Conservation (phyloP, 1,140 invertebrate genomes). For the Cotesia vestalis region DNA sequence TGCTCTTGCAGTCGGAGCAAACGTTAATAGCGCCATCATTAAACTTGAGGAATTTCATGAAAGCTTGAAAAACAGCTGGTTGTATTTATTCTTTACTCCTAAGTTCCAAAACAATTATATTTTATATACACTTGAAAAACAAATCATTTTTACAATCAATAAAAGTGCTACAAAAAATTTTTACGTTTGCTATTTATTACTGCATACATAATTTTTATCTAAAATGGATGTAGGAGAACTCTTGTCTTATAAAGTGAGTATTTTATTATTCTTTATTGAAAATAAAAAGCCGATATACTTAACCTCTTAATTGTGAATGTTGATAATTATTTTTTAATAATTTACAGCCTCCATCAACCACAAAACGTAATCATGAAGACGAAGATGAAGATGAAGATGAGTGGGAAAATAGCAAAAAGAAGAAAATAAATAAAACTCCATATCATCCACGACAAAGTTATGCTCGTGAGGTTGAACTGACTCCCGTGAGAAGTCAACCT, state of each 20-base stretch:
- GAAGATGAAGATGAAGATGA: conserved; percentile 73
- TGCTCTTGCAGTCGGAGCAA: too few relatives aligned
- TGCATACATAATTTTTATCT: conserved; percentile 7
- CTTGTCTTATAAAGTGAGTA: conserved; percentile 40
- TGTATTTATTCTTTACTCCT: too few relatives aligned
- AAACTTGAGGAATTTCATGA: too few relatives aligned
- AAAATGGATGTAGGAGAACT: conserved; percentile 36
- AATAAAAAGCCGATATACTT: neutral
- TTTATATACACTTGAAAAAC: too few relatives aligned
- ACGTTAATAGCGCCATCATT: too few relatives aligned
- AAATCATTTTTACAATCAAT: too few relatives aligned
- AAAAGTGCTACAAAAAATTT: neutral
- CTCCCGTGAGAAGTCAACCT: conserved; percentile 64
- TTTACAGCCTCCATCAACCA: conserved; percentile 78
- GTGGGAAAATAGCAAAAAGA: conserved; percentile 66
- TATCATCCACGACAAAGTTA: conserved; percentile 61
- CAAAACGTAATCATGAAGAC: conserved; percentile 76
- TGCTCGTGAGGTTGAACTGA: conserved; percentile 49
- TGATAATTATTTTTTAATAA: conserved; percentile 40
- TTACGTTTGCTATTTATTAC: conserved; percentile 33
- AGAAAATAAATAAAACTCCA: conserved; percentile 61
- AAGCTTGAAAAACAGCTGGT: too few relatives aligned
- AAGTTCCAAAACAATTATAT: too few relatives aligned
- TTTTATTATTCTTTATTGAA: conserved; percentile 30
- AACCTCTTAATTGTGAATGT: conserved; percentile 33